Conservation (phyloP, 2,888 invertebrate genomes). For the Euclidia mi region DNA sequence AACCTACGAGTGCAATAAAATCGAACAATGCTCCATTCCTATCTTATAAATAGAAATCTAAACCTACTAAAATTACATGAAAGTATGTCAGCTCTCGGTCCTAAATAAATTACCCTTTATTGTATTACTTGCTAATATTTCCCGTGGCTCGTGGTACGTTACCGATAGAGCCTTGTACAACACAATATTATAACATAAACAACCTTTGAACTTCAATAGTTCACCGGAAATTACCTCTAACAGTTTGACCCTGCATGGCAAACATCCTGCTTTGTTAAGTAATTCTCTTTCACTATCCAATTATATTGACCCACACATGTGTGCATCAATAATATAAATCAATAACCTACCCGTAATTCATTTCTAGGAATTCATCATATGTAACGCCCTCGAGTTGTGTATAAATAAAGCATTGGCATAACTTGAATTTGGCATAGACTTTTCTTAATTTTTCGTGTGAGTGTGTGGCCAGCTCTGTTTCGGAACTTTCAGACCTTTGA, state of each 20-base stretch:
- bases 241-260: constrained; percentile 9
- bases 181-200: constrained; percentile 3
- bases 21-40: too few relatives aligned
- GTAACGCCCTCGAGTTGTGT: too few relatives aligned
- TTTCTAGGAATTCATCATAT: too few relatives aligned
- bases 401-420: too few relatives aligned
- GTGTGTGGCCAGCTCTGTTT: too few relatives aligned
- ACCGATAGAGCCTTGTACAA: neutral
- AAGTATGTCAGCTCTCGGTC: neutral
- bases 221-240: constrained; percentile 14
- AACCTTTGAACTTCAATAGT: constrained; percentile 18
- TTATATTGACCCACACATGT: neutral
- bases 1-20: too few relatives aligned
- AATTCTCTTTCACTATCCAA: constrained; percentile 6
- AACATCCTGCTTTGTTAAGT: constrained; percentile 12
- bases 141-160: neutral
- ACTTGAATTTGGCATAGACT: too few relatives aligned
- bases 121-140: constrained; percentile 1
- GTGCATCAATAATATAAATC: neutral
- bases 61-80: neutral
- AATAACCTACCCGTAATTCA: too few relatives aligned
- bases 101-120: constrained; percentile 6
- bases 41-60: too few relatives aligned
- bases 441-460: too few relatives aligned
- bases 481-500: too few relatives aligned